Conservation (phyloP, 2,888 invertebrate species). For the Diogma glabrata region DNA sequence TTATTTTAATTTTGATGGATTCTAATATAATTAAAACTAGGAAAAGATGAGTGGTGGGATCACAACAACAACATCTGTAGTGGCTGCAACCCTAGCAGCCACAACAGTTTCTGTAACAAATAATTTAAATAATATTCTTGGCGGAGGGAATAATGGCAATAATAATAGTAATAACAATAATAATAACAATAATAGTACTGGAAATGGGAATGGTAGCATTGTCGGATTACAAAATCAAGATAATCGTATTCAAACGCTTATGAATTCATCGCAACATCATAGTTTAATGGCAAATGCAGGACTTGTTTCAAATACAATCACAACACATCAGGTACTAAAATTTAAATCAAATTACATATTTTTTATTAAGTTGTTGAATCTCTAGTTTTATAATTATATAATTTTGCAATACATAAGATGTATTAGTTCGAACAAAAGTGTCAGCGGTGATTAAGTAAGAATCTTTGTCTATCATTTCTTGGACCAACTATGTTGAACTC, state of each 20-base stretch:
- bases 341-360: too few relatives aligned
- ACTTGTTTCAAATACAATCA: conserved; percentile 1
- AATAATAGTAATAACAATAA: too few relatives aligned
- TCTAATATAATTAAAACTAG: conserved; percentile 36
- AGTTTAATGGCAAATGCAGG: conserved; percentile 15
- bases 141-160: conserved; percentile 22
- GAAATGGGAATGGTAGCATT: conserved; percentile 3
- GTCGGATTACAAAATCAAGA: conserved; percentile 23
- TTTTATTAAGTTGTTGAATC: too few relatives aligned
- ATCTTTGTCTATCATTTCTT: too few relatives aligned
- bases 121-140: neutral
- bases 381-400: too few relatives aligned
- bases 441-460: too few relatives aligned
- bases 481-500: too few relatives aligned
- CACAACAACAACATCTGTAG: conserved; percentile 9
- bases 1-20: conserved; percentile 14
- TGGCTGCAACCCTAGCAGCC: neutral
- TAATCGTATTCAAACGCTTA: conserved; percentile 23
- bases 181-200: conserved; percentile 20
- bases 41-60: conserved; percentile 26
- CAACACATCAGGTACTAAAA: too few relatives aligned
- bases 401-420: too few relatives aligned
- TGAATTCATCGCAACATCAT: conserved; percentile 27
- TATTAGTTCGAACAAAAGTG: too few relatives aligned
- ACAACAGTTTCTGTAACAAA: neutral